A percentile compares a stretch with the other conserved stretches of the same genome.
Conservation (phyloP, 2,888 invertebrate species). For the Atethmia centrago region DNA sequence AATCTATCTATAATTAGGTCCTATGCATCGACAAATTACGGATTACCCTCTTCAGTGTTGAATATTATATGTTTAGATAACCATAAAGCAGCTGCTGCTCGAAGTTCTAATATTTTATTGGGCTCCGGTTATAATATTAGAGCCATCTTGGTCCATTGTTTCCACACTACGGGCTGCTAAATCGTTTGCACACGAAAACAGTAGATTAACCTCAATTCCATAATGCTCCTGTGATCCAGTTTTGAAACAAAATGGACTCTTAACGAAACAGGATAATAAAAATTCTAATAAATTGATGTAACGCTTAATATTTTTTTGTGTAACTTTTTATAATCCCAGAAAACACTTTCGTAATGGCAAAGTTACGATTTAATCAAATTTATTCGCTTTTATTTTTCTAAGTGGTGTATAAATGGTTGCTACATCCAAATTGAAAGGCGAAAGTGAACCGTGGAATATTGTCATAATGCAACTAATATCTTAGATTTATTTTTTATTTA, state of each 20-base stretch:
- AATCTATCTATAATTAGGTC: background rate
- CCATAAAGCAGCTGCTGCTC: background rate
- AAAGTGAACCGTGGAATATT: background rate
- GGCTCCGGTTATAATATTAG: slow-evolving; percentile 40
- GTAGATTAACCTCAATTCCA: slow-evolving; percentile 68
- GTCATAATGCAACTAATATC: background rate
- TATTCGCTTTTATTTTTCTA: background rate
- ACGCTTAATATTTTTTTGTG: slow-evolving; percentile 9
- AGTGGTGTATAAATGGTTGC: background rate
- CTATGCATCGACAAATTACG: background rate
- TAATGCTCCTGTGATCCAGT: slow-evolving; percentile 55
- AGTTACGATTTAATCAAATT: background rate
- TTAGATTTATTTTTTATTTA: too few species aligned
- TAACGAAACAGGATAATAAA: slow-evolving; percentile 36
- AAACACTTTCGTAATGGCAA: slow-evolving; percentile 1
- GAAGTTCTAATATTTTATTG: slow-evolving; percentile 54
- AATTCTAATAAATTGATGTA: slow-evolving; percentile 39
- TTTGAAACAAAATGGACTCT: slow-evolving; percentile 56
- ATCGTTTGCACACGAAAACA: slow-evolving; percentile 65
- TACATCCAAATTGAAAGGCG: background rate
- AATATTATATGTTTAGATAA: background rate
- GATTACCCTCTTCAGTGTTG: background rate
- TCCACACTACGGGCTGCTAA: slow-evolving; percentile 54
- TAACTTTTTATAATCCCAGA: background rate
- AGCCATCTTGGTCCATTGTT: slow-evolving; percentile 59